phyloP scores from a whole-genome alignment of 2,113 vertebrate genomes.

The Anoura caudifer region DNA sequence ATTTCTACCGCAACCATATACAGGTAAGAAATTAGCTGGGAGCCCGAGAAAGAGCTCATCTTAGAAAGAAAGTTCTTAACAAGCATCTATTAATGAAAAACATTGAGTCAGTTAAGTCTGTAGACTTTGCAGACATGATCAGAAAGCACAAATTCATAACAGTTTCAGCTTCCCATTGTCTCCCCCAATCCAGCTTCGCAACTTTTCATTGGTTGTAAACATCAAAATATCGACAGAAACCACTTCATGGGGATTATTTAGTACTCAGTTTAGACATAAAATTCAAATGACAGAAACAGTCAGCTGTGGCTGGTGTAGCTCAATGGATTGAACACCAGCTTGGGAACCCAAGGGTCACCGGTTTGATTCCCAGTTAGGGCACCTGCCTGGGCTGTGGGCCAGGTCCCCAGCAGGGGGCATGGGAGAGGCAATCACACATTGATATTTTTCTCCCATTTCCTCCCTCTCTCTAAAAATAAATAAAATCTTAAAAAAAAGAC shows the following conservation, averaged over 20 bases:
- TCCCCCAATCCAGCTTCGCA: not conserved
- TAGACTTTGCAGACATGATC: not conserved
- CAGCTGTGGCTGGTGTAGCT: too few species aligned
- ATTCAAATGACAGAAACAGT: conserved; percentile 19
- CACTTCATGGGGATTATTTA: not conserved
- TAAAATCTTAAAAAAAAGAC: not conserved
- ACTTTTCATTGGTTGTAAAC: not conserved
- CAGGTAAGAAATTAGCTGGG: not conserved
- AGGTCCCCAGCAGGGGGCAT: too few species aligned
- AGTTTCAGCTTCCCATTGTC: not conserved
- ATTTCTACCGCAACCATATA: not conserved
- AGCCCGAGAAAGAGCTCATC: not conserved
- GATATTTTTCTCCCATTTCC: too few species aligned
- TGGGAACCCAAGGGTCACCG: too few species aligned
- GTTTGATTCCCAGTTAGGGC: too few species aligned
- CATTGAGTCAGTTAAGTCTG: not conserved
- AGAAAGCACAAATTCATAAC: not conserved
- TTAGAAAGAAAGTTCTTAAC: not conserved
- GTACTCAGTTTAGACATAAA: not conserved
- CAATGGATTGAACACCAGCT: too few species aligned
- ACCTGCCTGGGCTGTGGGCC: too few species aligned
- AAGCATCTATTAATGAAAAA: not conserved
- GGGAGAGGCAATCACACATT: too few species aligned
- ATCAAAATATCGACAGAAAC: not conserved
- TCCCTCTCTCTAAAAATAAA: too few species aligned